Conservation (phyloP, 1,140 invertebrate species). For the Heterodera carotae region DNA sequence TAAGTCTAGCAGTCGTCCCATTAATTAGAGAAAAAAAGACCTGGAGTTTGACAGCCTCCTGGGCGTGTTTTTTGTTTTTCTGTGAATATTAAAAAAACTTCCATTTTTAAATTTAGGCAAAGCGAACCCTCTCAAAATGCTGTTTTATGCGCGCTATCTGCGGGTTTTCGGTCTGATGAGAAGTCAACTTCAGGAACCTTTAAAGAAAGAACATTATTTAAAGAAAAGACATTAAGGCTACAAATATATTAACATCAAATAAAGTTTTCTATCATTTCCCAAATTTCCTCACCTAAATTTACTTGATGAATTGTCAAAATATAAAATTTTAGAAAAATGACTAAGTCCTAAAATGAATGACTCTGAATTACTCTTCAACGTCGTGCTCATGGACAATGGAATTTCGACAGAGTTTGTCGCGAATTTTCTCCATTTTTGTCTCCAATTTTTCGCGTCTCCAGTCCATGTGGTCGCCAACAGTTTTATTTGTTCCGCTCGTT, state of each 20-base stretch:
- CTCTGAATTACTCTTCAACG: constrained; percentile 49
- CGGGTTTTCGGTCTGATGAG: constrained; percentile 47
- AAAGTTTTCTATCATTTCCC: too few relatives aligned
- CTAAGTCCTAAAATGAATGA: background rate
- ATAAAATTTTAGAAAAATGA: background rate
- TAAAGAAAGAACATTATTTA: constrained; percentile 9
- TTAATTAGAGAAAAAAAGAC: constrained; percentile 32
- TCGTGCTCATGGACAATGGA: constrained; percentile 54
- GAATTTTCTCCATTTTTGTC: constrained; percentile 54
- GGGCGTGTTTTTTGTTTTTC: constrained; percentile 58
- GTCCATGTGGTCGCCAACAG: too few relatives aligned
- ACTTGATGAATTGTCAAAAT: too few relatives aligned
- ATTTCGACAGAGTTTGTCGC: constrained; percentile 54
- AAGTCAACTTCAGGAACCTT: constrained; percentile 16
- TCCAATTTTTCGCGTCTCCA: constrained; percentile 36
- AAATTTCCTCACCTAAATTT: too few relatives aligned
- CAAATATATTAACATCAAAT: too few relatives aligned
- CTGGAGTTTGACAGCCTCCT: constrained; percentile 56
- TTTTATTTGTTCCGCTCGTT: too few relatives aligned
- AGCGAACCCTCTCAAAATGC: constrained; percentile 45
- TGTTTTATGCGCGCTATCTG: constrained; percentile 52
- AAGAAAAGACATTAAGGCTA: too few relatives aligned
- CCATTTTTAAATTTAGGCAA: too few relatives aligned
- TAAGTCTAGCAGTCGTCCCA: too few relatives aligned
- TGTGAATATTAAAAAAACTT: background rate